These are phyloP conservation scores for Antrozous pallidus DNA, from an alignment of 2,797 vertebrate genomes.

Conservation along the genomic window DNA sequence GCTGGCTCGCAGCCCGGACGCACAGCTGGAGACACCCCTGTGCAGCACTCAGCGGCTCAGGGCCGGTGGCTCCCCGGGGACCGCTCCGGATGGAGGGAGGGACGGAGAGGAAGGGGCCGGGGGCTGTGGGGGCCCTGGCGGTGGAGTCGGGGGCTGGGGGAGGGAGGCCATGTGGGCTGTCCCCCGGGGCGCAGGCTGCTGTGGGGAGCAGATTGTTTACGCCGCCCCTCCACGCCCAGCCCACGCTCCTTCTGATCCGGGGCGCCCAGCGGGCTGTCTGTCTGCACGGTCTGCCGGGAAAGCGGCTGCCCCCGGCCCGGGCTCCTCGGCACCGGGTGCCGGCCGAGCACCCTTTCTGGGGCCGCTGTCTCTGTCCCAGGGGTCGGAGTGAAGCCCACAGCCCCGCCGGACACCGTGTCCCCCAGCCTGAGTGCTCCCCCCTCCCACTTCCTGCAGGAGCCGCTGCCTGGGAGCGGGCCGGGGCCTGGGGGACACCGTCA, in stretches of 20 bases:
- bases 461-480: background rate
- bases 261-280: slow-evolving; percentile 52
- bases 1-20: slow-evolving; percentile 42
- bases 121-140: background rate
- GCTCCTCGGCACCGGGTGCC: background rate
- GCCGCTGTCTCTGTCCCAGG: background rate
- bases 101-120: background rate
- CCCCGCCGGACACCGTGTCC: background rate
- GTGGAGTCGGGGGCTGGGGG: background rate
- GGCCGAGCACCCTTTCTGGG: background rate
- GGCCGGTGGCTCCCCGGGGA: background rate
- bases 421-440: background rate
- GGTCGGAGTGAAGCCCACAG: background rate
- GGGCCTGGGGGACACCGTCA: background rate
- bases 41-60: background rate
- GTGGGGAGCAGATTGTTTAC: slow-evolving; percentile 68
- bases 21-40: background rate
- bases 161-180: slow-evolving; percentile 52
- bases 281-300: background rate
- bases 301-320: background rate
- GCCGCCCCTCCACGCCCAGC: slow-evolving; percentile 59
- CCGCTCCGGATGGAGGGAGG: background rate
- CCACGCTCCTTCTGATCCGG: slow-evolving; percentile 42
- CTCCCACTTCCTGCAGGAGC: background rate
- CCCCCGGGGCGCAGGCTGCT: slow-evolving; percentile 49